These are phyloP conservation scores for Sebastes elongatus DNA, from an alignment of 2,797 vertebrate species.

Conservation along the genomic window DNA sequence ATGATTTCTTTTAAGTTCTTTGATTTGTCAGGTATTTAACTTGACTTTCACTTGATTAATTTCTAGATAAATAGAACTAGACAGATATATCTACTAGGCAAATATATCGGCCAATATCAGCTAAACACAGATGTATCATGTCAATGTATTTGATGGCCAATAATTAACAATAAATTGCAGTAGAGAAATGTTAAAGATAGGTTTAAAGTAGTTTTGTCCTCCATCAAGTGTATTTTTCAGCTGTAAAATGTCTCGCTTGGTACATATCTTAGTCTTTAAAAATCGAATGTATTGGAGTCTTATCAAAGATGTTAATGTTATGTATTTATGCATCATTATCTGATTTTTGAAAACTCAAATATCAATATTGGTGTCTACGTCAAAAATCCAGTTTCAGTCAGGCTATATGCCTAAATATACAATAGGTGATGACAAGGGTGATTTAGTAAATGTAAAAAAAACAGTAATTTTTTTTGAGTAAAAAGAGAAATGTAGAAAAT, in stretches of 20 bases:
- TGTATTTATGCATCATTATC: neutral
- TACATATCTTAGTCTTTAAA: neutral
- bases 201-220: neutral
- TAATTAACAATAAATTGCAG: neutral
- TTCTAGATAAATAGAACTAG: neutral
- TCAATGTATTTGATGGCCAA: neutral
- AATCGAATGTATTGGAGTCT: neutral
- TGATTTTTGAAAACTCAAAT: neutral
- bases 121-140: neutral
- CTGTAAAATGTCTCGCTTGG: neutral
- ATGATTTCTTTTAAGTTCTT: no score
- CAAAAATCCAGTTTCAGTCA: neutral
- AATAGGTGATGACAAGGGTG: neutral
- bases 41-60: neutral
- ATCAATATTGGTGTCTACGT: neutral
- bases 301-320: neutral
- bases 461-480: accelerated
- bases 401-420: neutral
- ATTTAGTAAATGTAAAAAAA: neutral
- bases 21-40: neutral
- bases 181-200: neutral
- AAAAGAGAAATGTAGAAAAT: neutral
- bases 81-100: neutral
- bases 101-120: neutral
- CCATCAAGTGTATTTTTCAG: neutral